phyloP scores from a whole-genome alignment of 2,888 invertebrate genomes.

The Lordiphosa andalusiaca region DNA sequence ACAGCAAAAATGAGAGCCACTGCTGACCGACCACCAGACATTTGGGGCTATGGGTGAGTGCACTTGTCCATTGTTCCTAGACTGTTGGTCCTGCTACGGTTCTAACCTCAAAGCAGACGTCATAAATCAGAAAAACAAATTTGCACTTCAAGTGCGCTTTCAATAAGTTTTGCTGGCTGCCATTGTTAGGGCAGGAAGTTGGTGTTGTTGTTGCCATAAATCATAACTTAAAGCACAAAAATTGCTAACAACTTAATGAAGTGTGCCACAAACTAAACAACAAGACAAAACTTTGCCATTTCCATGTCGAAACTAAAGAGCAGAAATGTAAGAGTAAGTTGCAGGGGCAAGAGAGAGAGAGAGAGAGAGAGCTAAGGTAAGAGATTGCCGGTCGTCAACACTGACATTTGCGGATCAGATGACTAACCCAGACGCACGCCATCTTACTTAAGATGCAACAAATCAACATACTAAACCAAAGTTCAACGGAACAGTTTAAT shows the following conservation, averaged over 20 bases:
- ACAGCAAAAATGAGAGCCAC: slow-evolving; percentile 5
- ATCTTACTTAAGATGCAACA: slow-evolving; percentile 10
- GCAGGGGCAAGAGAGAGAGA: neutral
- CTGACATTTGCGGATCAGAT: slow-evolving; percentile 27
- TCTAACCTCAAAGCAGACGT: slow-evolving; percentile 70
- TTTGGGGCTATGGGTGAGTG: neutral
- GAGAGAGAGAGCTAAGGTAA: neutral
- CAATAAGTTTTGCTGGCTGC: slow-evolving; percentile 54
- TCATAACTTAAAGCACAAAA: slow-evolving; percentile 49
- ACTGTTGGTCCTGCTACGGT: slow-evolving; percentile 30
- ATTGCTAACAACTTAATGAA: slow-evolving; percentile 41
- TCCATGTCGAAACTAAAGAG: slow-evolving; percentile 7
- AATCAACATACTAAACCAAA: slow-evolving; percentile 21
- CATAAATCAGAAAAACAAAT: slow-evolving; percentile 73
- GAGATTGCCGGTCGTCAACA: slow-evolving; percentile 1
- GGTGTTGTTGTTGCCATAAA: slow-evolving; percentile 39
- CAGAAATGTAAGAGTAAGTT: neutral
- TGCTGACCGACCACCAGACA: slow-evolving; percentile 6
- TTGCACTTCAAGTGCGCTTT: slow-evolving; percentile 68
- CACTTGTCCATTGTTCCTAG: slow-evolving; percentile 56
- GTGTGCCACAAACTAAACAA: slow-evolving; percentile 17
- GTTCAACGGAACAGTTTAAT: slow-evolving; percentile 23
- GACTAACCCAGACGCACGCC: slow-evolving; percentile 35
- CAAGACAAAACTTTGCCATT: slow-evolving; percentile 36
- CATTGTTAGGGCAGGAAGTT: slow-evolving; percentile 27